Evolutionary conservation across 2,113 vertebrate species (phyloP), one percentile per base, ranked within the genome.

Genomic region (Ailuropoda melanoleuca): DNA sequence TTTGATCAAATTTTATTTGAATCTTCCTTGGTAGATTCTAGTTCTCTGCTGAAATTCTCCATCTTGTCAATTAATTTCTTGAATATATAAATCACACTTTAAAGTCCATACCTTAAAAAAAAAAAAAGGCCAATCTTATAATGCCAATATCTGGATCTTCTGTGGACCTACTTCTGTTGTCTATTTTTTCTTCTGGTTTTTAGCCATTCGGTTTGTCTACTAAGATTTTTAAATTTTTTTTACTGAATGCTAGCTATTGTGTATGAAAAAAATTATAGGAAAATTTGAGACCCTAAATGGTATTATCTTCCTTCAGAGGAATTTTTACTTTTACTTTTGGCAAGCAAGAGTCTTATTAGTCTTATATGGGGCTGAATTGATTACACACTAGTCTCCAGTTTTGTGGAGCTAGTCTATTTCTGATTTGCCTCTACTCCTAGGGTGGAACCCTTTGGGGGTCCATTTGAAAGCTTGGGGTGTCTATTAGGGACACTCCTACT

Each of bases 301-400:
- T 60, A 68, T 83, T 80, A 84, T 37, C 37, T 93, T 72, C 37
- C 48, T 39, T 97, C 26, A 70, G 19, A 94, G 34, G 94, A 60
- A 90, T 88, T 91, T 93, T 88, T 78, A 64, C 46, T 83, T 87
- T 72, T 95, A 34, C 23, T 95, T 97, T 31, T 56, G 48, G 15
- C 14, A 80, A 92, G 53, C 46, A 88, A 74, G 72, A 15, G 43
- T 46, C 43, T 75, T 18, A 13, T 55, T 81, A 72, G 37, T 86
- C 26, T 43, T 92, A 48, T 26, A 78, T 88, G 29, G 12, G 29
- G 39, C 8, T 70, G 34, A 91, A 92, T 1, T 83, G 68, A 78
- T 83, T 77, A 50, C 17, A 83, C 31, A 19, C 34, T 88, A 64
- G 43, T 8, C 50, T 70, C 56, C 53, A 34, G 26, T 84, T 72